Conservation (phyloP, 23 tunicate species). For the Botrylloides violaceus region DNA sequence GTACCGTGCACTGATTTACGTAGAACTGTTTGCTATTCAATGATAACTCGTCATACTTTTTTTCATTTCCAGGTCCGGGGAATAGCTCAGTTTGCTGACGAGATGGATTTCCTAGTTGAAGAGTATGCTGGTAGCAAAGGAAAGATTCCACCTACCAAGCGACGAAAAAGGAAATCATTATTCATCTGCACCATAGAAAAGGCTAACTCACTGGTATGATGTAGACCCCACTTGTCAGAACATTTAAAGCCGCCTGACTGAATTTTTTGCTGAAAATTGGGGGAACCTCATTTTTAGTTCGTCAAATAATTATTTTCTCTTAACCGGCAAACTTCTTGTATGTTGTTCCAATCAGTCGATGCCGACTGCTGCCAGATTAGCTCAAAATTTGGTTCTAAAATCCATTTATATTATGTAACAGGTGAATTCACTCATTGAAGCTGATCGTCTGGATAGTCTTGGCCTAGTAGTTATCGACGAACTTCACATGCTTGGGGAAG, state of each 20-base stretch:
- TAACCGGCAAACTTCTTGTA: no score
- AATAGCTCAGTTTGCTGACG: slow-evolving; percentile 69
- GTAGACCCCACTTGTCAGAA: no score
- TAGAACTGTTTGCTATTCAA: no score
- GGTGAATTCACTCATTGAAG: slow-evolving; percentile 67
- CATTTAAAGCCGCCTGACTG: no score
- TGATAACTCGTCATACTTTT: background rate
- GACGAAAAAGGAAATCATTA: slow-evolving; percentile 51
- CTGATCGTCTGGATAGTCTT: slow-evolving; percentile 29
- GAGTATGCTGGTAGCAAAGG: slow-evolving; percentile 95
- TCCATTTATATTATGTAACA: no score
- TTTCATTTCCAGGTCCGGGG: slow-evolving; percentile 42
- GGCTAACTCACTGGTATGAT: slow-evolving; percentile 67
- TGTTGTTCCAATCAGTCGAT: no score
- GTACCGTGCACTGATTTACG: no score
- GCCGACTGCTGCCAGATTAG: no score
- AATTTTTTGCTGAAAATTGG: no score
- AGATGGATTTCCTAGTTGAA: slow-evolving; percentile 67
- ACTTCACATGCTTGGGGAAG: slow-evolving; percentile 92
- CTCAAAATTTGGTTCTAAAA: no score
- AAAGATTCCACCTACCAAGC: slow-evolving; percentile 63
- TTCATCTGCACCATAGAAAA: slow-evolving; percentile 91
- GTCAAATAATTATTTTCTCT: no score
- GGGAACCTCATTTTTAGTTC: no score
- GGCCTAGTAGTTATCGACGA: slow-evolving; percentile 79